phyloP scores from a whole-genome alignment of 2,888 invertebrate species.

The Clitarchus hookeri region DNA sequence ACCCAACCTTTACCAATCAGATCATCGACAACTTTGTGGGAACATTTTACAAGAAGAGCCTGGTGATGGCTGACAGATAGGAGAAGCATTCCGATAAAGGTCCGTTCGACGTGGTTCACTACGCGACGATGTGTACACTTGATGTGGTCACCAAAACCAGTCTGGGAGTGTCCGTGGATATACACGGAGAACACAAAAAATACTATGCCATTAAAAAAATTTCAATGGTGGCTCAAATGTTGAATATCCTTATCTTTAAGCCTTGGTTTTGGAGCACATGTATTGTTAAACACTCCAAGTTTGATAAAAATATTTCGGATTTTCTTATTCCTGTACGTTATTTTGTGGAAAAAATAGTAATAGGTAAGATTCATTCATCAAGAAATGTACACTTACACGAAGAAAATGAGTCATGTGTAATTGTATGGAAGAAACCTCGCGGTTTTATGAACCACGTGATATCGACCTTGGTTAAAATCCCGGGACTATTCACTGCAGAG shows the following conservation, averaged over 20 bases:
- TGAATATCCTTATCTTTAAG: background rate
- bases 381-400: background rate
- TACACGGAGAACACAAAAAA: background rate
- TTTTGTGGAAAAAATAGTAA: background rate
- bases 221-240: background rate
- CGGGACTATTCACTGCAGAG: background rate
- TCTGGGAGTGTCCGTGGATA: background rate
- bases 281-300: background rate
- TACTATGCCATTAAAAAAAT: background rate
- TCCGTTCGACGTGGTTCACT: background rate
- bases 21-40: background rate
- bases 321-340: background rate
- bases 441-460: background rate
- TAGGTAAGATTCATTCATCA: background rate
- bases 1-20: background rate
- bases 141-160: background rate
- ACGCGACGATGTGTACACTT: background rate
- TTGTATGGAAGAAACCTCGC: background rate
- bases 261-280: background rate
- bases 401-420: background rate
- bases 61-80: background rate
- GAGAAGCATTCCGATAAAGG: background rate
- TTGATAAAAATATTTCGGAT: background rate
- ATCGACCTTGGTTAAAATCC: background rate
- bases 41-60: background rate